Percentiles rank a stretch among this genome's conserved stretches.
These are phyloP conservation scores for Panonychus citri DNA, from an alignment of 1,140 invertebrate species.

Conservation along the genomic window DNA sequence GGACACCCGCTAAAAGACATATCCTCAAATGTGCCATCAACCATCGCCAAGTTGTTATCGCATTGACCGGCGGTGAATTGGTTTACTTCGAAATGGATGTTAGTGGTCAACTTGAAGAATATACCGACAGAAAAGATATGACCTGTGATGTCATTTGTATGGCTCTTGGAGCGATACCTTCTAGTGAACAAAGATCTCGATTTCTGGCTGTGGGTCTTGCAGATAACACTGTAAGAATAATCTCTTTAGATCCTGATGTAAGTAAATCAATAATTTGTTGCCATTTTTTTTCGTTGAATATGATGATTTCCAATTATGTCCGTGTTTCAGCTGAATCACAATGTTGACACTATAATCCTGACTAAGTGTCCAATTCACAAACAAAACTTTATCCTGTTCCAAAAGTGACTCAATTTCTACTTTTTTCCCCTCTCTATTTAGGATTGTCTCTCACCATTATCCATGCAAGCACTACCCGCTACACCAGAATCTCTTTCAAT, in stretches of 20 bases:
- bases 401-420: not conserved
- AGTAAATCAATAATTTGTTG: slow-evolving; percentile 18
- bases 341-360: not conserved
- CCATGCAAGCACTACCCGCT: slow-evolving; percentile 90
- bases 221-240: slow-evolving; percentile 90
- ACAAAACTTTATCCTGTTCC: not conserved
- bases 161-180: slow-evolving; percentile 81
- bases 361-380: not conserved
- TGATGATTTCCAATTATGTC: slow-evolving; percentile 1
- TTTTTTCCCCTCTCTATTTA: slow-evolving; percentile 14
- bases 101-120: slow-evolving; percentile 90
- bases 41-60: slow-evolving; percentile 93
- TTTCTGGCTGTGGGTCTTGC: slow-evolving; percentile 89
- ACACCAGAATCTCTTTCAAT: slow-evolving; percentile 89
- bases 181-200: slow-evolving; percentile 79
- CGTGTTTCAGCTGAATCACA: slow-evolving; percentile 5
- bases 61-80: slow-evolving; percentile 83
- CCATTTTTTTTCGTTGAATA: not conserved
- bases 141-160: slow-evolving; percentile 92
- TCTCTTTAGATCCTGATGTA: slow-evolving; percentile 80
- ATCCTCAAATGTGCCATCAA: slow-evolving; percentile 97
- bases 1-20: slow-evolving; percentile 84
- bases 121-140: slow-evolving; percentile 68
- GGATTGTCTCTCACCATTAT: slow-evolving; percentile 73
- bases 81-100: slow-evolving; percentile 99